These are phyloP conservation scores for Babylonia areolata DNA, from an alignment of 1,140 invertebrate species.

Conservation along the genomic window DNA sequence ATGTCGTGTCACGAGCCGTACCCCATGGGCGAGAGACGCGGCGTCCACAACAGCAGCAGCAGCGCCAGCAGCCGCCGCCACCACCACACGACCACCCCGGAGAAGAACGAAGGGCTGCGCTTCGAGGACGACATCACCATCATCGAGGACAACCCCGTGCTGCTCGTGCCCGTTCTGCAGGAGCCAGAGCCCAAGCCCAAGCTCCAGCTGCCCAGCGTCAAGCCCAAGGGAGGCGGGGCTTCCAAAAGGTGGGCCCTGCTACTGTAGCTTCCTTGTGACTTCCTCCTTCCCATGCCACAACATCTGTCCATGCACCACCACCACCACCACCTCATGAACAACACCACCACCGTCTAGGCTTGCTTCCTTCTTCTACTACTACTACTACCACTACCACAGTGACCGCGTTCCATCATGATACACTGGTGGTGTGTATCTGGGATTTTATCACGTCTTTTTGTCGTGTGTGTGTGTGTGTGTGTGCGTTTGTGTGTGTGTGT, in stretches of 20 bases:
- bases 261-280: slow-evolving; percentile 22
- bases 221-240: slow-evolving; percentile 34
- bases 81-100: too few species aligned
- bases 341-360: slow-evolving; percentile 9
- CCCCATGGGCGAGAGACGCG: slow-evolving; percentile 42
- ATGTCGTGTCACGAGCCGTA: slow-evolving; percentile 42
- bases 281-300: not conserved
- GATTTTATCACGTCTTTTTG: not conserved
- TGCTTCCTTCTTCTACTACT: slow-evolving; percentile 1
- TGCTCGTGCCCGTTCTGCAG: slow-evolving; percentile 41
- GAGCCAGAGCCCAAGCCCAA: slow-evolving; percentile 43
- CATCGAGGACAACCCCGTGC: slow-evolving; percentile 45
- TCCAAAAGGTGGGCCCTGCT: slow-evolving; percentile 44
- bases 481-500: not conserved
- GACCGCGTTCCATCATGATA: slow-evolving; percentile 5
- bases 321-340: slow-evolving; percentile 17
- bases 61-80: slow-evolving; percentile 12
- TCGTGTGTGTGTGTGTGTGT: not conserved
- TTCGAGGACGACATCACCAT: slow-evolving; percentile 49
- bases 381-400: not conserved
- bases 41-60: slow-evolving; percentile 29
- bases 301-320: slow-evolving; percentile 22
- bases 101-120: slow-evolving; percentile 29
- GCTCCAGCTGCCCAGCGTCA: slow-evolving; percentile 32
- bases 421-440: slow-evolving; percentile 26